Evolutionary conservation across 2,888 invertebrate species (phyloP), one percentile per base, ranked within the genome.

Genomic region (Leptinotarsa peninsularis): DNA sequence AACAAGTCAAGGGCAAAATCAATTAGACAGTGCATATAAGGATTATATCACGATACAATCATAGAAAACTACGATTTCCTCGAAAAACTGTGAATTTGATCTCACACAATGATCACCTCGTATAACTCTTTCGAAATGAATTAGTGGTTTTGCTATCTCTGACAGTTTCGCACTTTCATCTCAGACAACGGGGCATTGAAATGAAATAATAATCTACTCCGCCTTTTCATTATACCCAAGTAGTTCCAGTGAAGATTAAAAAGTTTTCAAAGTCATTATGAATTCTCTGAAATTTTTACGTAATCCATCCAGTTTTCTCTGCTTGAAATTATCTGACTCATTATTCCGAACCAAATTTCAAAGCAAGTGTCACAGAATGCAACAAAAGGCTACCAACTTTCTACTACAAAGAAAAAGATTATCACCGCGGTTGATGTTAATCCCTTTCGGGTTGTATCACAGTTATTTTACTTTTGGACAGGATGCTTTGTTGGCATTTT

Each of bases 331-430:
- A 63, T 63, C 63, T 33, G 43, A 63, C 63, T 63, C 63, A 73
- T 73, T 73, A 72, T 71, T 67, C 56, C n/a, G 17, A 58, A 27
- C 49, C 67, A 72, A 66, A 71, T 27, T 52, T 54, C 67, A 27
- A 72, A 72, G 67, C 67, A 67, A 72, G 56, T 72, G 72, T 67
- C 72, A 72, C 49, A 72, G 49, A 72, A 21, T 23, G 15, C 63
- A 23, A 21, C n/a, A 71, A 71, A 72, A 58, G 72, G 52, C 50
- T 60, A 27, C 23, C 15, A 23, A 63, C 63, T 63, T 63, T 43
- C 43, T 33, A 27, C 43, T 33, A 74, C 74, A 71, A 74, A 71
- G 67, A 33, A 54, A 67, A 18, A 74, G 74, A 71, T 74, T 74
- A 74, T 74, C 49, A 71, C 71, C 66, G 66, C 66, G 27, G 66